Conservation (phyloP, 2,797 vertebrate species). For the Microctenopoma steveboyesi region DNA sequence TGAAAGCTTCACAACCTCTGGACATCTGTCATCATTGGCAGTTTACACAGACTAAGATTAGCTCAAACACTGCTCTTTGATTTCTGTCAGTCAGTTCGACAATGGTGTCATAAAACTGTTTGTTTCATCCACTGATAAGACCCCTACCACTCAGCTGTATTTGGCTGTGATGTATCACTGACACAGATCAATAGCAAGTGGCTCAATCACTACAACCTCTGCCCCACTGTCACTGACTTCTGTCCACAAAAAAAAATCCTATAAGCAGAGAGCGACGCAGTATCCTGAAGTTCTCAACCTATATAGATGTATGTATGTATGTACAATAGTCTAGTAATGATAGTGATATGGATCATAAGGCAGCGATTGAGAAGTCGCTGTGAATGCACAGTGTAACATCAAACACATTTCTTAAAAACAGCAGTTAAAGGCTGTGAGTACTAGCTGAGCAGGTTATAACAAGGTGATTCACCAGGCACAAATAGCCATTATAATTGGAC, state of each 20-base stretch:
- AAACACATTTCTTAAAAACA: conserved; percentile 34
- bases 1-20: conserved; percentile 12
- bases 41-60: conserved; percentile 3
- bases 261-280: no score
- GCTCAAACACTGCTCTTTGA: background rate
- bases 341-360: conserved; percentile 15
- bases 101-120: conserved; percentile 16
- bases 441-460: conserved; percentile 38
- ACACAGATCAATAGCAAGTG: conserved; percentile 57
- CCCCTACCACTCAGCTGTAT: conserved; percentile 35
- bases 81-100: conserved; percentile 10
- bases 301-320: background rate
- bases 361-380: conserved; percentile 22
- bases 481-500: conserved; percentile 48
- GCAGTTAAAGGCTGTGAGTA: conserved; percentile 17
- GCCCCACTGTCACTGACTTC: conserved; percentile 70
- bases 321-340: conserved; percentile 14
- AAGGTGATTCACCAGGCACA: conserved; percentile 36
- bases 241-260: conserved; percentile 14
- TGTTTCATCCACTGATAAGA: conserved; percentile 20
- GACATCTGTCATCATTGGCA: background rate
- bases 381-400: conserved; percentile 20
- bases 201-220: conserved; percentile 56
- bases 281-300: conserved; percentile 3
- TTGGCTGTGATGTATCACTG: conserved; percentile 55